Evolutionary conservation across 1,140 invertebrate species (phyloP).

Genomic region (Cecropterus lyciades): DNA sequence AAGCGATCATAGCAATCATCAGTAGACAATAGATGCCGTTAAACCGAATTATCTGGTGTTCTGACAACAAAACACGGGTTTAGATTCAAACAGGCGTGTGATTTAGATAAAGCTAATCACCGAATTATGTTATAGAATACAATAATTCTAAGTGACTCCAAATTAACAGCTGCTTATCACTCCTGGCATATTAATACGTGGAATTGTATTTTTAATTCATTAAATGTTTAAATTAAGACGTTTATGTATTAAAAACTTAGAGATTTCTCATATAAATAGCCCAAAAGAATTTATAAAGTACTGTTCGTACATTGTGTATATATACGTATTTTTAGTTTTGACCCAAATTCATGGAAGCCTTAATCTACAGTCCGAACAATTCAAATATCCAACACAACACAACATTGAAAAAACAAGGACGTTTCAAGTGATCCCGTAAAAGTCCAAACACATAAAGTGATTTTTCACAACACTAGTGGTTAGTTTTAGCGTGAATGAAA

Average conservation of each 20-base stretch:
- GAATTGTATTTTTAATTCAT: too few species aligned
- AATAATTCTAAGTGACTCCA: too few species aligned
- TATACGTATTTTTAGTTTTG: too few species aligned
- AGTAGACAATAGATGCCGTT: slow-evolving; percentile 21
- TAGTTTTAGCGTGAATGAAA: background rate
- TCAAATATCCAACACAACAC: background rate
- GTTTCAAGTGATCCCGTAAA: background rate
- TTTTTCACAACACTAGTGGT: background rate
- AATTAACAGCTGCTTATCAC: too few species aligned
- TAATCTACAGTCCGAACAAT: background rate
- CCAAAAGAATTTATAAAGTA: too few species aligned
- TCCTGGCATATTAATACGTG: too few species aligned
- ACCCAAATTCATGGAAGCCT: too few species aligned
- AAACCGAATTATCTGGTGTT: slow-evolving; percentile 22
- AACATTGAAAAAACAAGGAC: background rate
- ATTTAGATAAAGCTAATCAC: background rate
- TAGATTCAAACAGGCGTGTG: background rate
- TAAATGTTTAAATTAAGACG: too few species aligned
- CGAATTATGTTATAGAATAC: background rate
- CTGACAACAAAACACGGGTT: background rate
- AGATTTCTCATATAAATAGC: too few species aligned
- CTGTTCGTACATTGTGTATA: too few species aligned
- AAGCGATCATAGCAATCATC: slow-evolving; percentile 22
- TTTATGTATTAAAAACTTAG: too few species aligned
- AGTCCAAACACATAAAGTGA: background rate